Evolutionary conservation across 2,888 invertebrate species (phyloP).

Genomic region (Leptarthrus brevirostris): DNA sequence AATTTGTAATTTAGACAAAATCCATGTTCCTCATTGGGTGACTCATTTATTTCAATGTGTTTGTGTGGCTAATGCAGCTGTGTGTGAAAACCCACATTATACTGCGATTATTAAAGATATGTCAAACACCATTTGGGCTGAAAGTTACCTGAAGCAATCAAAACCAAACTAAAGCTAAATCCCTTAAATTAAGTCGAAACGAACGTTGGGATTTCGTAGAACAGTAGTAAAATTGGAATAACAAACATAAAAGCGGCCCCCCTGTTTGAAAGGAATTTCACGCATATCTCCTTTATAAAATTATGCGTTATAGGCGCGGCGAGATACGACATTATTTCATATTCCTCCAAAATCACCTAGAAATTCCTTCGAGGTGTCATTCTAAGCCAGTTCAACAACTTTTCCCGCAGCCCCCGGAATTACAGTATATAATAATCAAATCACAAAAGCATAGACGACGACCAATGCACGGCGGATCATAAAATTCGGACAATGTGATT

Average conservation of each 20-base stretch:
- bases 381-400: slow-evolving; percentile 36
- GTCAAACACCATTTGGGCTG: too few species aligned
- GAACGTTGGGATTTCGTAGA: neutral
- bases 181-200: neutral
- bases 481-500: slow-evolving; percentile 54
- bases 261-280: slow-evolving; percentile 45
- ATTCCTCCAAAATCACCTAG: slow-evolving; percentile 32
- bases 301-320: slow-evolving; percentile 40
- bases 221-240: slow-evolving; percentile 35
- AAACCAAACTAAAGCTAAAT: neutral
- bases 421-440: neutral
- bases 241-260: slow-evolving; percentile 47
- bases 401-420: slow-evolving; percentile 10
- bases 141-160: too few species aligned
- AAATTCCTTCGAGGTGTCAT: slow-evolving; percentile 41
- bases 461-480: slow-evolving; percentile 48
- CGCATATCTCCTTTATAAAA: slow-evolving; percentile 27
- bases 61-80: too few species aligned
- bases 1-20: too few species aligned
- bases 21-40: too few species aligned
- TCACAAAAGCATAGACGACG: slow-evolving; percentile 31
- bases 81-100: too few species aligned
- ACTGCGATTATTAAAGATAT: too few species aligned
- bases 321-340: slow-evolving; percentile 32
- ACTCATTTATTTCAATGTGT: too few species aligned